Percentiles rank a stretch among this genome's conserved stretches.
phyloP scores from a whole-genome alignment of 2,888 invertebrate genomes.

The Sinotaia quadrata region DNA sequence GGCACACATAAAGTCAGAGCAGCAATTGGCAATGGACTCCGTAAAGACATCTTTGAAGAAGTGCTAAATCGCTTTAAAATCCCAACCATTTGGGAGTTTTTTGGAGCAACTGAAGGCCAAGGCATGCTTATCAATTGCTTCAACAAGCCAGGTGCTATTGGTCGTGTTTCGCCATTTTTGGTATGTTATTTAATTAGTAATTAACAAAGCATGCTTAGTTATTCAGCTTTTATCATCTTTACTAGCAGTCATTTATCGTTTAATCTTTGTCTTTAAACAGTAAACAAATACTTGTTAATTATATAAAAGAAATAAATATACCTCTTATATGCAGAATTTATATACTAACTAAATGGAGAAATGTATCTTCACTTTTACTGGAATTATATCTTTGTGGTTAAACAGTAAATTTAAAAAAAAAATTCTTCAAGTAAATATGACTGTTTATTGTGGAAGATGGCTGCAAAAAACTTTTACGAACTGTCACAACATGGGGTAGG shows the following conservation, averaged over 20 bases:
- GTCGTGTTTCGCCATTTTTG: constrained; percentile 58
- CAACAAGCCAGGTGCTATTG: constrained; percentile 76
- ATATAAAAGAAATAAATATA: too few relatives aligned
- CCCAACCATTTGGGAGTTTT: constrained; percentile 88
- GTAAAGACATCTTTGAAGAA: constrained; percentile 93
- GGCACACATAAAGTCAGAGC: constrained; percentile 72
- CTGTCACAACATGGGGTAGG: too few relatives aligned
- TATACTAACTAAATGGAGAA: too few relatives aligned
- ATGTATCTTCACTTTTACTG: too few relatives aligned
- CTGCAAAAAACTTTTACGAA: too few relatives aligned
- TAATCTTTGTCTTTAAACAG: neutral
- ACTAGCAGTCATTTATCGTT: neutral
- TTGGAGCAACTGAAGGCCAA: constrained; percentile 96
- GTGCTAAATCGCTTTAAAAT: constrained; percentile 89
- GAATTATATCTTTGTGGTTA: too few relatives aligned
- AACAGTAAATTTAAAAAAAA: too few relatives aligned
- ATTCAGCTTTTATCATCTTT: neutral
- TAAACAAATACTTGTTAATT: neutral
- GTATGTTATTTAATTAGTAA: constrained; percentile 38
- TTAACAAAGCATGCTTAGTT: too few relatives aligned
- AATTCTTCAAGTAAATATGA: too few relatives aligned
- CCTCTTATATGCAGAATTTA: too few relatives aligned
- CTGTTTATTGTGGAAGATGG: too few relatives aligned
- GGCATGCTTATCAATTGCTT: constrained; percentile 94
- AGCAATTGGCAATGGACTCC: constrained; percentile 75